Percentiles rank a stretch among this genome's conserved stretches.
These are phyloP conservation scores for Selene dorsalis DNA, from an alignment of 2,797 vertebrate genomes.

Conservation along the genomic window DNA sequence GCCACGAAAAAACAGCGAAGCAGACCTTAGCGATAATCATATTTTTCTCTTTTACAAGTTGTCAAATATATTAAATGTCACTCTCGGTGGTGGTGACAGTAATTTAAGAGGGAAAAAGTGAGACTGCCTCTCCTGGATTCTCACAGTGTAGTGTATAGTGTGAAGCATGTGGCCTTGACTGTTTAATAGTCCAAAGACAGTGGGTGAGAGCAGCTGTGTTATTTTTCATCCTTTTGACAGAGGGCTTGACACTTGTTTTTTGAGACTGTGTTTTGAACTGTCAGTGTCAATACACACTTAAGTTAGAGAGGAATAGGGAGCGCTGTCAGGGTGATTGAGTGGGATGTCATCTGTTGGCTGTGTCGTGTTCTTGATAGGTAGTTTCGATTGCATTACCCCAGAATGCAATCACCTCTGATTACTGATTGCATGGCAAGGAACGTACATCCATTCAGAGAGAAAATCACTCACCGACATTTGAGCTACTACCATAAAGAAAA, in stretches of 20 bases:
- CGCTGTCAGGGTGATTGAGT: conserved; percentile 48
- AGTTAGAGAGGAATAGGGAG: conserved; percentile 19
- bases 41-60: neutral
- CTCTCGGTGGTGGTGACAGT: neutral
- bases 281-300: conserved; percentile 48
- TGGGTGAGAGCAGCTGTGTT: conserved; percentile 27
- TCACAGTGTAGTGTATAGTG: neutral
- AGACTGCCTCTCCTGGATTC: neutral
- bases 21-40: neutral
- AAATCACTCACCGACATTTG: neutral
- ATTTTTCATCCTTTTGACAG: conserved; percentile 53
- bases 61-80: conserved; percentile 1
- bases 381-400: conserved; percentile 31
- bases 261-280: conserved; percentile 46
- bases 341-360: conserved; percentile 11
- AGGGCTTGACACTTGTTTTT: conserved; percentile 57
- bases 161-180: neutral
- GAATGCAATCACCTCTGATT: conserved; percentile 30
- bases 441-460: neutral
- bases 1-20: neutral
- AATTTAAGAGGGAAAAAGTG: neutral
- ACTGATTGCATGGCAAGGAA: conserved; percentile 4
- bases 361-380: conserved; percentile 14
- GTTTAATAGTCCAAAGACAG: conserved; percentile 15
- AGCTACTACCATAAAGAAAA: neutral